A percentile compares a stretch with the other conserved stretches of the same genome.
phyloP scores from a whole-genome alignment of 2,113 vertebrate species.

The Eleginops maclovinus region DNA sequence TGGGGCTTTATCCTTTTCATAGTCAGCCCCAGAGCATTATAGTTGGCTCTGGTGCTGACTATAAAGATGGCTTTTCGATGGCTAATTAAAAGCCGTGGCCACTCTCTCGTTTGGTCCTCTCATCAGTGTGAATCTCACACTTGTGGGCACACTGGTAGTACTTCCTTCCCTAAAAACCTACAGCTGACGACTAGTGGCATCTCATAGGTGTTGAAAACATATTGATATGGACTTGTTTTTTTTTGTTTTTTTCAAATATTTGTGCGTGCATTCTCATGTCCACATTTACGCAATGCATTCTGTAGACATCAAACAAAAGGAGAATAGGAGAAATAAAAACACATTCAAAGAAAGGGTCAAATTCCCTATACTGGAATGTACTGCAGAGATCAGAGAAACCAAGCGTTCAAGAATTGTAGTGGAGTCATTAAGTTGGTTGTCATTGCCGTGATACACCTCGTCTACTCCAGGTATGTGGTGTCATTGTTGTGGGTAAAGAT shows the following conservation, averaged over 20 bases:
- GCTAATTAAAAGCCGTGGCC: constrained; percentile 81
- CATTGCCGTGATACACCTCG: constrained; percentile 55
- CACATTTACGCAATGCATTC: constrained; percentile 84
- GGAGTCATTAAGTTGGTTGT: constrained; percentile 62
- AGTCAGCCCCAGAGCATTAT: constrained; percentile 19
- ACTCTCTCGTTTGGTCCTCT: constrained; percentile 79
- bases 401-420: constrained; percentile 75
- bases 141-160: constrained; percentile 79
- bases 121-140: constrained; percentile 76
- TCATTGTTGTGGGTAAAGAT: constrained; percentile 35
- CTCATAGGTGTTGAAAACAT: constrained; percentile 67
- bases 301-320: constrained; percentile 73
- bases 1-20: constrained; percentile 41
- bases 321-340: constrained; percentile 77
- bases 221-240: constrained; percentile 68
- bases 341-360: constrained; percentile 84
- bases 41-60: constrained; percentile 81
- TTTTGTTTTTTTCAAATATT: constrained; percentile 56
- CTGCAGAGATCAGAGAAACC: constrained; percentile 84
- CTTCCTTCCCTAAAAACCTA: constrained; percentile 66
- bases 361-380: constrained; percentile 88
- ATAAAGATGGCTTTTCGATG: constrained; percentile 86
- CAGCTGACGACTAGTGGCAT: constrained; percentile 88
- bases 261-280: constrained; percentile 80
- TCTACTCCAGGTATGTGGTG: constrained; percentile 50